Conservation (phyloP, 2,797 vertebrate genomes). For the Pristis pectinata region DNA sequence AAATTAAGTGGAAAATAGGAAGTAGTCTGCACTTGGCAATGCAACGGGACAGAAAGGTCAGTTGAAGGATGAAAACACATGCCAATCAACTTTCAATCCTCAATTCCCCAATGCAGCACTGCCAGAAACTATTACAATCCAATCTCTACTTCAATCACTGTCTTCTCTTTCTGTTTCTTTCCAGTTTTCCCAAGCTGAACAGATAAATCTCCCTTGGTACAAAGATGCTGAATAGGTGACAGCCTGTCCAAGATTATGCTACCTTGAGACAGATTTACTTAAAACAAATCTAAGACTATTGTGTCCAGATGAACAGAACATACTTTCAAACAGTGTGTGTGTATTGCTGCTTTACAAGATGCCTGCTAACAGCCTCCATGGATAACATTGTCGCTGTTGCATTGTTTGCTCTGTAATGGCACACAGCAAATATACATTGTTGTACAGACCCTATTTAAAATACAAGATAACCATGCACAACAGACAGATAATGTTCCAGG, state of each 20-base stretch:
- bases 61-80: conserved; percentile 16
- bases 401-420: not conserved
- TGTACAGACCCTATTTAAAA: not conserved
- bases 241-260: conserved; percentile 24
- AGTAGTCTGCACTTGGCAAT: not conserved
- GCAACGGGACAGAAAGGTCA: conserved; percentile 10
- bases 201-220: conserved; percentile 3
- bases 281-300: not conserved
- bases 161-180: not conserved
- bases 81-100: not conserved
- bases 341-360: not conserved
- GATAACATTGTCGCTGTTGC: not conserved
- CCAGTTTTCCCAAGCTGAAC: conserved; percentile 18
- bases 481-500: not conserved
- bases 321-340: not conserved
- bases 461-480: not conserved
- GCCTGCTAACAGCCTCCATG: not conserved
- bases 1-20: not conserved
- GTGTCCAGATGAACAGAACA: not conserved
- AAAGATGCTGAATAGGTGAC: conserved; percentile 15
- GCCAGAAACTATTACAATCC: not conserved
- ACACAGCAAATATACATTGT: not conserved
- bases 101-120: not conserved
- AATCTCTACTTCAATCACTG: not conserved
- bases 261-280: not conserved